phyloP scores from a whole-genome alignment of 37 sponge, comb jelly and placozoan genomes.

The Halisarca cf. caerulea region DNA sequence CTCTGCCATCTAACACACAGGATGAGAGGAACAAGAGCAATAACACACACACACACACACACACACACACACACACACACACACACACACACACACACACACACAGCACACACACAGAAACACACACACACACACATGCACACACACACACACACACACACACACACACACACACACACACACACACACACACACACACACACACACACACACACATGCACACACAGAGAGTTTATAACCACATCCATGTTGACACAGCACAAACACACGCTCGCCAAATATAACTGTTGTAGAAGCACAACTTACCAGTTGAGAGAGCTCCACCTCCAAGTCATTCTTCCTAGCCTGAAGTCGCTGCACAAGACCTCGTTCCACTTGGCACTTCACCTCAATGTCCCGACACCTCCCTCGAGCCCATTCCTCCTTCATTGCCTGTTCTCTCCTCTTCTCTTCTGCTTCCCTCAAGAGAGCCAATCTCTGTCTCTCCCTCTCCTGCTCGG shows the following conservation, averaged over 20 bases:
- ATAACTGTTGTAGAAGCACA: too few species aligned
- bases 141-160: too few species aligned
- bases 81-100: too few species aligned
- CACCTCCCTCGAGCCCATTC: conserved; percentile 58
- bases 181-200: too few species aligned
- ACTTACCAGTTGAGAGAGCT: background rate
- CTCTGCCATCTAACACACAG: background rate
- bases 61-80: background rate
- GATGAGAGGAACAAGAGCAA: background rate
- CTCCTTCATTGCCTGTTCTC: conserved; percentile 60
- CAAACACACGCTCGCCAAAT: too few species aligned
- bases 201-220: too few species aligned
- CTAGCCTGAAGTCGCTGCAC: conserved; percentile 15
- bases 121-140: too few species aligned
- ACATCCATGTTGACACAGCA: too few species aligned
- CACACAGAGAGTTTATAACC: too few species aligned
- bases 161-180: too few species aligned
- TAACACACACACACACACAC: background rate
- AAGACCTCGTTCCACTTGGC: conserved; percentile 48
- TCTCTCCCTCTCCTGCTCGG: conserved; percentile 33
- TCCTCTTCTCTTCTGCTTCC: conserved; percentile 56
- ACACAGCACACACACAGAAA: too few species aligned
- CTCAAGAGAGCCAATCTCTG: conserved; percentile 3
- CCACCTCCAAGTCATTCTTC: background rate
- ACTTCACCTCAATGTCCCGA: conserved; percentile 49